Evolutionary conservation across 30 jellyfish, hydroid and myxozoan species (phyloP), one percentile per base, ranked within the genome.

Genomic region (Chrysaora quinquecirrha): DNA sequence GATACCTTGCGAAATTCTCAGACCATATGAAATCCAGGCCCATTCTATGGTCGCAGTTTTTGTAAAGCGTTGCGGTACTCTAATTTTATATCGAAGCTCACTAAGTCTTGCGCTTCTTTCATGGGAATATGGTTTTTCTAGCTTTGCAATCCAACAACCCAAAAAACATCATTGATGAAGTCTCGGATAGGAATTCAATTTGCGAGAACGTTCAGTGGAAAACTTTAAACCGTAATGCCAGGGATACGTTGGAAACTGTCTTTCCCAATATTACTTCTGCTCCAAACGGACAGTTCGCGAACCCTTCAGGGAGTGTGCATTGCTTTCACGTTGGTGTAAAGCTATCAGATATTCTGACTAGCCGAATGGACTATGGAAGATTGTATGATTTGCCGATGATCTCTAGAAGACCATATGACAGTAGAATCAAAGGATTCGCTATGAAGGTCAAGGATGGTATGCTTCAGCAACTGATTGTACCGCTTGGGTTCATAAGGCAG

Each of bases 281-380:
- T 31, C 35, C 71, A 35, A 27, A 24, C 23, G 95, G 88, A 28
- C 76, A 10, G 58, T 84, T 56, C 56, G 87, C 87, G 2, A 30
- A 47, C 46, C 43, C 84, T 0, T 24, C 84, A 1, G 30, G 21
- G 1, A 48, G 46, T 29, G 30, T 60, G 7, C 64, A 72, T 35
- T 84, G 95, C 74, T 72, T 84, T 35, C 82, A 73, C 2, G 60
- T 72, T 73, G 80, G 75, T 6, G 48, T 84, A n/a, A 34, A 48
- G 31, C 46, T 84, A 38, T 69, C 87, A 2, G 43, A 68, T 4
- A 30, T 84, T 4, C 31, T 84, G 23, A 46, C 24, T 20, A 74
- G 74, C 32, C 27, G 29, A 30, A 38, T 21, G 14, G 81, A 63
- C 16, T 84, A 32, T 64, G 46, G 73, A 12, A 84, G 30, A 32